These are phyloP conservation scores for Cardiocondyla obscurior DNA, from an alignment of 1,140 invertebrate species.

Conservation along the genomic window DNA sequence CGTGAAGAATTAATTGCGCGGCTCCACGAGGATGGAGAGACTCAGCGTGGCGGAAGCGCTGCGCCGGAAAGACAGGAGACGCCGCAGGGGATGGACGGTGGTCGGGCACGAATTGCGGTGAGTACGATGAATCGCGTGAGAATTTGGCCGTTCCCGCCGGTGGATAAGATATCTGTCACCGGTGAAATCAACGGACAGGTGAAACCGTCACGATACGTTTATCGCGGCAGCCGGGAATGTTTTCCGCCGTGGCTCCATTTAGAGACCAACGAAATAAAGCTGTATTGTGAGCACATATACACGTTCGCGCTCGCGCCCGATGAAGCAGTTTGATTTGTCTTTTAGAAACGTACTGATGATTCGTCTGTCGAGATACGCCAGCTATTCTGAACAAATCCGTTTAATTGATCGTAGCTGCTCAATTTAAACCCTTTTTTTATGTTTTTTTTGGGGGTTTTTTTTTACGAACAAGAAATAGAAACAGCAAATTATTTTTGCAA, in stretches of 20 bases:
- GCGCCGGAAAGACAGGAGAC: slow-evolving; percentile 82
- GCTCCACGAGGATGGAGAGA: slow-evolving; percentile 75
- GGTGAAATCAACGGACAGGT: neutral
- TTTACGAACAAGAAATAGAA: neutral
- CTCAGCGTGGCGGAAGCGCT: slow-evolving; percentile 80
- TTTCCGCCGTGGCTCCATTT: neutral
- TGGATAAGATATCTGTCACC: neutral
- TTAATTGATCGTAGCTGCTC: neutral
- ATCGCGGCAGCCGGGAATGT: neutral
- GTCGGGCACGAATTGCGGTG: slow-evolving; percentile 86
- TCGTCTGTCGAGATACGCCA: neutral
- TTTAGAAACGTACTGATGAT: neutral
- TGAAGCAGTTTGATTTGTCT: neutral
- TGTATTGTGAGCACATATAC: too few species aligned
- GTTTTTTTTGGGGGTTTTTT: too few species aligned
- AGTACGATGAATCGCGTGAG: slow-evolving; percentile 68
- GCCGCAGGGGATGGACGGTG: slow-evolving; percentile 87
- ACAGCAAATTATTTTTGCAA: neutral
- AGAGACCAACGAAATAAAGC: slow-evolving; percentile 26
- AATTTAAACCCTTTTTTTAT: neutral
- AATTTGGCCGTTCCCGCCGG: neutral
- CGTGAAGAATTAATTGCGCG: slow-evolving; percentile 14
- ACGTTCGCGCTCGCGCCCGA: neutral
- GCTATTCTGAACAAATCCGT: neutral
- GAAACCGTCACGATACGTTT: neutral